These are phyloP conservation scores for Rhineura floridana DNA, from an alignment of 2,113 vertebrate genomes.

Conservation along the genomic window DNA sequence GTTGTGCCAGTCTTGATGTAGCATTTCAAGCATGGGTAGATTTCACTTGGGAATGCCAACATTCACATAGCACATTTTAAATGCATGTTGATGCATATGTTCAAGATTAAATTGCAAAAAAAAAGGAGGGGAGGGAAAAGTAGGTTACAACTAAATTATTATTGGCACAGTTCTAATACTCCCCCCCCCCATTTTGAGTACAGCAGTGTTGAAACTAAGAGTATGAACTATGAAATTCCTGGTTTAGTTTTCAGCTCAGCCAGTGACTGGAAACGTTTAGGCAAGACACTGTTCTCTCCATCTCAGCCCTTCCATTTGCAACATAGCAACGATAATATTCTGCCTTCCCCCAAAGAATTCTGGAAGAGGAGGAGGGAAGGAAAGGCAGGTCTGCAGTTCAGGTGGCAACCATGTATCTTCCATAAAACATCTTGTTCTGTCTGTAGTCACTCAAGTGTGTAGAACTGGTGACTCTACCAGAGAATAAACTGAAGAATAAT, in stretches of 20 bases:
- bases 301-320: not conserved
- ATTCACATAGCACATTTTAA: not conserved
- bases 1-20: conserved; percentile 3
- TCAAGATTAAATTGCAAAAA: not conserved
- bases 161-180: too few relatives aligned
- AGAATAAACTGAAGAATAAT: conserved; percentile 10
- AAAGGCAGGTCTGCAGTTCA: not conserved
- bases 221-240: not conserved
- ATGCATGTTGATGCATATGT: not conserved
- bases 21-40: not conserved
- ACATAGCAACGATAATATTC: not conserved
- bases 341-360: too few relatives aligned
- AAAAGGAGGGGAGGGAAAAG: not conserved
- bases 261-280: not conserved
- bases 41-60: not conserved
- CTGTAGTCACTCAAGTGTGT: not conserved
- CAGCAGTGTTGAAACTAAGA: not conserved
- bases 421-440: not conserved
- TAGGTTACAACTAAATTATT: not conserved
- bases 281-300: not conserved
- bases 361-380: too few relatives aligned
- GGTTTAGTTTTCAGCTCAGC: not conserved
- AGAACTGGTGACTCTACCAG: not conserved
- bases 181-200: too few relatives aligned
- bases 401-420: not conserved